Percentiles rank a stretch among this genome's conserved stretches.
phyloP scores from a whole-genome alignment of 2,888 invertebrate species.

The Limnephilus marmoratus region DNA sequence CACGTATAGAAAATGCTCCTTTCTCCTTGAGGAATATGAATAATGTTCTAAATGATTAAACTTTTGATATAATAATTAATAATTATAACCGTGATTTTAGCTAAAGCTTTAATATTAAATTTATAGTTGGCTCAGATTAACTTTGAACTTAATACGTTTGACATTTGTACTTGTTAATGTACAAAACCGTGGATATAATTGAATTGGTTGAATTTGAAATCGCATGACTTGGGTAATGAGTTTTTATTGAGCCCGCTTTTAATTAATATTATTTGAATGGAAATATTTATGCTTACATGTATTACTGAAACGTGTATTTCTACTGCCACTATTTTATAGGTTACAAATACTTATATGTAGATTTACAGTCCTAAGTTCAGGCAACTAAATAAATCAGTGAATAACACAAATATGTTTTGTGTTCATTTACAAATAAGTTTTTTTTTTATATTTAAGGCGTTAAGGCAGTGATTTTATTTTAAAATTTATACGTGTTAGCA shows the following conservation, averaged over 20 bases:
- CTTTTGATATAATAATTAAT: background rate
- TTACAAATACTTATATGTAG: background rate
- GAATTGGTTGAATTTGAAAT: background rate
- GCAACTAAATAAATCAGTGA: too few species aligned
- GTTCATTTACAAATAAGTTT: too few species aligned
- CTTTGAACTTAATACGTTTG: slow-evolving; percentile 2
- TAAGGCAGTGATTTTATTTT: too few species aligned
- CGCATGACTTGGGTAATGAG: background rate
- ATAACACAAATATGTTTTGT: too few species aligned
- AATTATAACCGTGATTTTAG: background rate
- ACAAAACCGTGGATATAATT: background rate
- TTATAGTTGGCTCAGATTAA: background rate
- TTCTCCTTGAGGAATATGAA: background rate
- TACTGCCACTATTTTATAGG: background rate
- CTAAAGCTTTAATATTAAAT: background rate
- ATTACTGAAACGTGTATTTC: background rate
- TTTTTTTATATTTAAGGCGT: too few species aligned
- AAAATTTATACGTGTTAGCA: too few species aligned
- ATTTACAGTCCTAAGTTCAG: background rate
- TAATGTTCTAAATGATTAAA: background rate
- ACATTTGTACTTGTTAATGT: background rate
- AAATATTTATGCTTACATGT: background rate
- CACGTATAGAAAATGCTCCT: background rate
- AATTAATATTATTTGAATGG: background rate
- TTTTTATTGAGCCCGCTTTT: background rate